Base-by-base conservation (phyloP, 2,797 vertebrate species). In the Chiroxiphia lanceolata region DNA sequence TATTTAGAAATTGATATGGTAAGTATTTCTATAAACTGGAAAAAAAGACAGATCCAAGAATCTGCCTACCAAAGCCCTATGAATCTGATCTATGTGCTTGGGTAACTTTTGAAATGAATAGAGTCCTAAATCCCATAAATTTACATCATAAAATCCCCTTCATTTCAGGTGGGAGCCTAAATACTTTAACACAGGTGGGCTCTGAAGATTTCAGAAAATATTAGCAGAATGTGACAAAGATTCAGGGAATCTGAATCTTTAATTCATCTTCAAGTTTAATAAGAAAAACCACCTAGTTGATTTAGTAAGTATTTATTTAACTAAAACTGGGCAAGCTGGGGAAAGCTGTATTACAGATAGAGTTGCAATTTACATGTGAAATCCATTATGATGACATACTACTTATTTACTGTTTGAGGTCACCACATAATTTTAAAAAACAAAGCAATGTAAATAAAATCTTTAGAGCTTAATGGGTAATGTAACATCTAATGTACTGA, bases 391-490 rank as follows among this genome's bases (percentile, higher is more conserved):
- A 57, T 78, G 76, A 68, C 84, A 71, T 78, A 87, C 89, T 57
- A 75, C 65, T 90, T 93, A 93, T 93, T 96, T 95, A 90, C 25
- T 68, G 44, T 54, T 91, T 82, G 79, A 88, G 67, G 61, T 88
- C 72, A 91, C 78, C 72, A 42, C 54, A 65, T 0, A 7, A 17
- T 80, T 91, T 82, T 86, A 36, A 81, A 83, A 95, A 90, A 13
- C 61, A 87, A 93, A 95, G 36, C 47, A 54, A 38, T 75, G 93
- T 91, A 92, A 83, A 88, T 85, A 90, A 95, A 94, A 72, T 93
- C 47, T 40, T 91, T 69, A 69, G 51, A 76, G 12, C 40, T 90
- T 80, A 90, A 94, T 91, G 76, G 65, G 78, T 86, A 95, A 88
- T 76, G 75, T 77, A 91, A 69, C 45, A 68, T 78, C 72, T 78